phyloP scores from a whole-genome alignment of 2,888 invertebrate species.

The Ormyrus rosae region DNA sequence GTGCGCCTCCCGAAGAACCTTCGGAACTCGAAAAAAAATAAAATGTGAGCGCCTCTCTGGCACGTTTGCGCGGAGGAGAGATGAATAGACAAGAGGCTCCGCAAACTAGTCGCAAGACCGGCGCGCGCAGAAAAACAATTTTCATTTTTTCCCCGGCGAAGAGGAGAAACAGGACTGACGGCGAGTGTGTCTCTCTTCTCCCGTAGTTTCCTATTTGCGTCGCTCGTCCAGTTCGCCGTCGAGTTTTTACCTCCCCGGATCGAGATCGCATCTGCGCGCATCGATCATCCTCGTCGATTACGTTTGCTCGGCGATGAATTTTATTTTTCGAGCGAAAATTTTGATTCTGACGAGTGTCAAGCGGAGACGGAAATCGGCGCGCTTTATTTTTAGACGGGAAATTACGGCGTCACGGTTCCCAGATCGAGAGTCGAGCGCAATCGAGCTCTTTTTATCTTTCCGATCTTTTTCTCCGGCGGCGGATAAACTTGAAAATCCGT shows the following conservation, averaged over 20 bases:
- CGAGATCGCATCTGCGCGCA: not conserved
- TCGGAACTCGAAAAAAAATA: not conserved
- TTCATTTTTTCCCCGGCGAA: constrained; percentile 5
- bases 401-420: too few species aligned
- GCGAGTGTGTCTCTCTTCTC: not conserved
- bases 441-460: not conserved
- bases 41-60: not conserved
- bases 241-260: not conserved
- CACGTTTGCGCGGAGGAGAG: not conserved
- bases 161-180: constrained; percentile 23
- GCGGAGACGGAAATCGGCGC: too few species aligned
- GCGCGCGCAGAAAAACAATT: constrained; percentile 18
- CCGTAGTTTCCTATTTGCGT: constrained; percentile 27
- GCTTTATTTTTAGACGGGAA: too few species aligned
- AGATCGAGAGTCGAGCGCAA: too few species aligned
- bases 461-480: too few species aligned
- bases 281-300: constrained; percentile 9
- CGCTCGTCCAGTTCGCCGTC: not conserved
- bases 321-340: too few species aligned
- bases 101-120: not conserved
- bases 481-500: constrained; percentile 8
- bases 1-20: not conserved
- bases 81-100: not conserved
- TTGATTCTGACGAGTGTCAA: too few species aligned
- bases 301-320: too few species aligned